A percentile compares a stretch with the other conserved stretches of the same genome.
These are phyloP conservation scores for Polylopha cassiicola DNA, from an alignment of 2,888 invertebrate genomes.

Conservation along the genomic window DNA sequence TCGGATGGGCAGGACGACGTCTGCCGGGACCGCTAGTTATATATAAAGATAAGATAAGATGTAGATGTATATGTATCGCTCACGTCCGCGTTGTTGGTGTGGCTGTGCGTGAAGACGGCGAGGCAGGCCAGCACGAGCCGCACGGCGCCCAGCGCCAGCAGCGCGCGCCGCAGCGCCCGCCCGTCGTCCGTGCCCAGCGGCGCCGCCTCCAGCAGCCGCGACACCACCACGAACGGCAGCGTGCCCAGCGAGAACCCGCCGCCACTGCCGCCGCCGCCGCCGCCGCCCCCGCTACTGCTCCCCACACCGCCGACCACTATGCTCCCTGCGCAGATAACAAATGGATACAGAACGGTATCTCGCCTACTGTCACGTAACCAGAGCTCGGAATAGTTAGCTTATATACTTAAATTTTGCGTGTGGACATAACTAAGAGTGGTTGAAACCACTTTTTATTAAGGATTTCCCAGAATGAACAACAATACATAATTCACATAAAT, in stretches of 20 bases:
- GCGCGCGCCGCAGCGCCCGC: slow-evolving; percentile 83
- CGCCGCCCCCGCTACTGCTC: slow-evolving; percentile 4
- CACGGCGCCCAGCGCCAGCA: slow-evolving; percentile 90
- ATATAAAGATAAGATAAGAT: no score
- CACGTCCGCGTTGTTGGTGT: slow-evolving; percentile 69
- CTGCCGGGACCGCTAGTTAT: no score
- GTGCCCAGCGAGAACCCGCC: slow-evolving; percentile 63
- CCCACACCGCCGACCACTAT: slow-evolving; percentile 49
- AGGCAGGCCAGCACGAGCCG: slow-evolving; percentile 91
- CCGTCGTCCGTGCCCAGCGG: slow-evolving; percentile 87
- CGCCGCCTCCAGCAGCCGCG: slow-evolving; percentile 85
- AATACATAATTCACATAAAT: no score
- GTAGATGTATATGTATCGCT: slow-evolving; percentile 15
- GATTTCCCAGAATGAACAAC: no score
- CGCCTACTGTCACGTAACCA: no score
- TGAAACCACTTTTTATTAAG: no score
- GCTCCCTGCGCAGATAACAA: slow-evolving; percentile 41
- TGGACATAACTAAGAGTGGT: no score
- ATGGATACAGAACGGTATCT: background rate
- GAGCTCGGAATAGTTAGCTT: no score
- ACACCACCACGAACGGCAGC: slow-evolving; percentile 88
- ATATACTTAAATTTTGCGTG: no score
- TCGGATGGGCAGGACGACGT: no score
- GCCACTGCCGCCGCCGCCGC: slow-evolving; percentile 28
- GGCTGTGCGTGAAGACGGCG: slow-evolving; percentile 91